Base-by-base conservation (phyloP, 2,888 invertebrate genomes). In the Elegia similella region DNA sequence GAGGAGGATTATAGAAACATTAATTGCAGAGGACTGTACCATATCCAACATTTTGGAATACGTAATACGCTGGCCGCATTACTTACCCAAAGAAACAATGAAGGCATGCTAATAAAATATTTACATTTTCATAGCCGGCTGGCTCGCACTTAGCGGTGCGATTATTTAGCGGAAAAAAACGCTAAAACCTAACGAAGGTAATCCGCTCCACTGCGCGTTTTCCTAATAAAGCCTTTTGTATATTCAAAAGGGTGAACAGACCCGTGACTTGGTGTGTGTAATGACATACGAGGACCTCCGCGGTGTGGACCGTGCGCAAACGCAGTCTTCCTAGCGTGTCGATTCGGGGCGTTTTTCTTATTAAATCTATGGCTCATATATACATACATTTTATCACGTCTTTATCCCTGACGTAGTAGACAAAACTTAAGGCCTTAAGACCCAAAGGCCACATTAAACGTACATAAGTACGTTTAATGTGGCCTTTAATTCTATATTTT, bases 81-180 rank as follows among this genome's bases (percentile, higher is more conserved):
- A 16, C 43, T 44, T 16, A 16, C 12, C 54, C 46, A 34, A 44
- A 46, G 17, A 55, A 55, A 55, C 44, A 46, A 16, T 32, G 17
- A 34, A 12, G 44, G n/a, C 38, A 56, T 56, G 56, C 13, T 56
- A 56, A 56, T 56, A 48, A 15, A 42, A 30, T 43, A 55, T 55
- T 56, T 42, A 56, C 56, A 48, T 48, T 56, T 55, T 56, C 56
- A 56, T 48, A 56, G 42, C 6, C 38, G 10, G 42, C 29, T 56
- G 56, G 30, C 30, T 43, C 30, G 43, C 42, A 56, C 48, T 55
- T 34, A 47, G 38, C 38, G 48, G 15, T 6, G 56, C 48, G 56
- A 56, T 56, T 56, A 50, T 56, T 55, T 56, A 42, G 29, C 48
- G 16, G 34, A 42, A 12, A 29, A 42, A 48, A 42, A 56, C 42